These are phyloP conservation scores for Eupithecia abbreviata DNA, from an alignment of 2,888 invertebrate species.

Conservation along the genomic window DNA sequence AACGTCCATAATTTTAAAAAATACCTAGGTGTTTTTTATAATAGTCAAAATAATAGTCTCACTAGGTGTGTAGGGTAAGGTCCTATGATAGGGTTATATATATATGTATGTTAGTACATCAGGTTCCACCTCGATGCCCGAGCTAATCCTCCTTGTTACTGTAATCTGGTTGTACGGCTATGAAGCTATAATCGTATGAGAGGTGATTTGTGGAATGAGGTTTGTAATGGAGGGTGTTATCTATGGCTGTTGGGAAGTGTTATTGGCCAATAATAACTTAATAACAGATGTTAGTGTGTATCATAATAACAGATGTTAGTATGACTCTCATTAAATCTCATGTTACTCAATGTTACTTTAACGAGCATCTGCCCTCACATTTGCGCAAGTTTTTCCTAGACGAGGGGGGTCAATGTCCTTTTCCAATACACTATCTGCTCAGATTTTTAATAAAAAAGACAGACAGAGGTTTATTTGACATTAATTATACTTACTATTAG, in stretches of 20 bases:
- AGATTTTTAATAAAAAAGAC: neutral
- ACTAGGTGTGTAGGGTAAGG: too few species aligned
- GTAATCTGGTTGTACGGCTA: neutral
- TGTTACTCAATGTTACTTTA: neutral
- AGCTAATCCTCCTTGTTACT: neutral
- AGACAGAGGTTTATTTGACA: neutral
- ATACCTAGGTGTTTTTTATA: too few species aligned
- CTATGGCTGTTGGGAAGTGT: neutral
- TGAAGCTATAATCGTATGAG: neutral
- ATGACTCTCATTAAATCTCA: neutral
- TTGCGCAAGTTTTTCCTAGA: neutral
- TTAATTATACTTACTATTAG: neutral
- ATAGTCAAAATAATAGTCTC: too few species aligned
- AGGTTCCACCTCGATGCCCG: neutral
- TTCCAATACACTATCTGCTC: neutral
- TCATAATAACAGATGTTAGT: neutral
- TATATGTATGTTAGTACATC: neutral
- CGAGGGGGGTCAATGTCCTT: neutral
- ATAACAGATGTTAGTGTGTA: neutral
- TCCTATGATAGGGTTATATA: too few species aligned
- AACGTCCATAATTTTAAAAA: too few species aligned
- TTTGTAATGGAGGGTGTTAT: neutral
- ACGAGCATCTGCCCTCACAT: neutral
- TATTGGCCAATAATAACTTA: neutral
- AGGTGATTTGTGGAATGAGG: neutral